phyloP scores from a whole-genome alignment of 2,113 vertebrate genomes.

The Ptychochromis oligacanthus region DNA sequence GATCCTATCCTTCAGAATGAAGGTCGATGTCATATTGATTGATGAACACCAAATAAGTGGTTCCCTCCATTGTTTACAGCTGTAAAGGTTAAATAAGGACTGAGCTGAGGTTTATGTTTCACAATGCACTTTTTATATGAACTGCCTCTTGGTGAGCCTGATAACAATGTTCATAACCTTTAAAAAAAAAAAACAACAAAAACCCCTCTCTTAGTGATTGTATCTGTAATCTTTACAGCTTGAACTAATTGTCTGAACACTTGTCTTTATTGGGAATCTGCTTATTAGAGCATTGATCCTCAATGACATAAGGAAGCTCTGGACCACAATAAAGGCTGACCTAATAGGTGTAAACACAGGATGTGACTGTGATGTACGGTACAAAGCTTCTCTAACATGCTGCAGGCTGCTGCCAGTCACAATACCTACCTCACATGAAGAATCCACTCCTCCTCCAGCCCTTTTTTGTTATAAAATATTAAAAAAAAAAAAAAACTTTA shows the following conservation, averaged over 20 bases:
- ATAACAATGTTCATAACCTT: background rate
- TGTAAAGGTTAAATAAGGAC: constrained; percentile 39
- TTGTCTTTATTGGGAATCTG: constrained; percentile 2
- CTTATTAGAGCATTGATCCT: background rate
- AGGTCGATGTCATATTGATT: constrained; percentile 58
- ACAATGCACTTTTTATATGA: constrained; percentile 6
- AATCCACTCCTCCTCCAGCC: background rate
- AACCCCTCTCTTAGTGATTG: background rate
- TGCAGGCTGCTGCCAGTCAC: background rate
- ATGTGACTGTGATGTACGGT: background rate
- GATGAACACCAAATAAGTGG: constrained; percentile 46
- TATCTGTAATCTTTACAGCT: background rate
- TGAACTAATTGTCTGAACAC: background rate
- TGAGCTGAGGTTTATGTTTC: constrained; percentile 6
- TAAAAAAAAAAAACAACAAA: background rate
- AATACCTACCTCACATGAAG: background rate
- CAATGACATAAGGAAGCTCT: background rate
- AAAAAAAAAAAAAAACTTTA: too few relatives aligned
- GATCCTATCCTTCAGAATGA: constrained; percentile 25
- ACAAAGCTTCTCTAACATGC: background rate
- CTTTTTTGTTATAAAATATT: background rate
- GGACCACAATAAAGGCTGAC: background rate
- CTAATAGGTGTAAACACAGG: rapidly evolving
- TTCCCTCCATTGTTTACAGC: constrained; percentile 42
- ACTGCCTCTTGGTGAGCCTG: background rate